Evolutionary conservation across 1,140 invertebrate genomes (phyloP).

Genomic region (Trypoxylus dichotomus): DNA sequence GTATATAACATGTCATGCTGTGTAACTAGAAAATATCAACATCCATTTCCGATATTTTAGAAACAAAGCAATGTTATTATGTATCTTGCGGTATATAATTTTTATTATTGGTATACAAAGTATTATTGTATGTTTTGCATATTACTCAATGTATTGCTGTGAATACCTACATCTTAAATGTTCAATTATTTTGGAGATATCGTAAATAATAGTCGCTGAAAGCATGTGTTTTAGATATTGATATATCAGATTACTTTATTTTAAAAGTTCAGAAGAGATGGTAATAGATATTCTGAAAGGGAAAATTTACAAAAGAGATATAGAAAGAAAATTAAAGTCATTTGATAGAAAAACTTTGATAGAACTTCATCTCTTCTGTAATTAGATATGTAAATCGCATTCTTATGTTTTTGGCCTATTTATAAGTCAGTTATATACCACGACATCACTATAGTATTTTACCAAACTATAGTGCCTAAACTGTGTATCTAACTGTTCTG

Average conservation of each 20-base stretch:
- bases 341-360: too few relatives aligned
- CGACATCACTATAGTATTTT: neutral
- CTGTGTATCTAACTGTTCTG: neutral
- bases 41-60: neutral
- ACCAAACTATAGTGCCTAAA: conserved; percentile 12
- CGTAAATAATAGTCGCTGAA: neutral
- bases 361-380: too few relatives aligned
- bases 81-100: neutral
- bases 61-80: neutral
- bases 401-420: neutral
- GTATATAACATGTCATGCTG: conserved; percentile 22
- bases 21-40: neutral
- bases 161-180: neutral
- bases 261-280: too few relatives aligned
- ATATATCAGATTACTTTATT: neutral
- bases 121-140: conserved; percentile 16
- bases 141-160: conserved; percentile 7
- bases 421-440: neutral
- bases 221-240: neutral
- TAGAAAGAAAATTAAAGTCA: too few relatives aligned
- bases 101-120: neutral
- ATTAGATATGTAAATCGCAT: too few relatives aligned
- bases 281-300: too few relatives aligned
- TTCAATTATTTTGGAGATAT: neutral
- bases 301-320: too few relatives aligned